Base-by-base conservation (phyloP, 2,113 vertebrate species). In the Petrocephalus microphthalmus region DNA sequence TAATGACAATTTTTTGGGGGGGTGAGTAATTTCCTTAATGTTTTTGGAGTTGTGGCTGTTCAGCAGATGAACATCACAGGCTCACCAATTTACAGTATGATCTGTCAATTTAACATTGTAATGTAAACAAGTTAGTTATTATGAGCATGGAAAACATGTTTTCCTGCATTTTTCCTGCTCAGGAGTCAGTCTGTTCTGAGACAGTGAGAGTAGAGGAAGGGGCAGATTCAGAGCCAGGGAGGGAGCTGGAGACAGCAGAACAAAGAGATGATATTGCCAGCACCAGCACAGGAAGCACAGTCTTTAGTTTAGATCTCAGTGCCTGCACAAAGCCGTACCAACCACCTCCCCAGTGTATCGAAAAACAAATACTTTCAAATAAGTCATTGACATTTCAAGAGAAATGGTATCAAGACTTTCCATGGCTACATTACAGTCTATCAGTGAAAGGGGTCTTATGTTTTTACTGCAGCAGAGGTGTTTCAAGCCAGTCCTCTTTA, bases 401-500 rank as follows among this genome's bases (percentile, higher is more conserved):
- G 64, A 71, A 83, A 83, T 83, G 81, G 81, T 83, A 7, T 33
- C 20, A 71, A 71, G 22, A 71, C n/a, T 71, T 71, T 71, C 64
- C 64, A 71, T 71, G 10, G 64, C 81, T 49, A 25, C 82, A 88
- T 60, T 88, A 57, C 52, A 52, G 88, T 85, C 88, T 81, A 88
- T 19, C 52, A 84, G 52, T 60, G 37, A 84, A 71, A 78, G 37
- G 57, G 7, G 42, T 42, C 42, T 42, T 42, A 42, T 88, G 56
- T 82, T 83, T 88, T 56, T 7, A 83, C 47, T 85, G 47, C 51
- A 85, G 83, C 83, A 45, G 82, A 90, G 54, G 82, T 4, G 37
- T 90, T 89, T 88, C 82, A 82, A 85, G 4, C 56, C 88, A 84
- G 88, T 57, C 88, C 17, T 57, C 51, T 89, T 84, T 89, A 25